phyloP scores from a whole-genome alignment of 2,797 vertebrate genomes.

The Neoniphon sammara region DNA sequence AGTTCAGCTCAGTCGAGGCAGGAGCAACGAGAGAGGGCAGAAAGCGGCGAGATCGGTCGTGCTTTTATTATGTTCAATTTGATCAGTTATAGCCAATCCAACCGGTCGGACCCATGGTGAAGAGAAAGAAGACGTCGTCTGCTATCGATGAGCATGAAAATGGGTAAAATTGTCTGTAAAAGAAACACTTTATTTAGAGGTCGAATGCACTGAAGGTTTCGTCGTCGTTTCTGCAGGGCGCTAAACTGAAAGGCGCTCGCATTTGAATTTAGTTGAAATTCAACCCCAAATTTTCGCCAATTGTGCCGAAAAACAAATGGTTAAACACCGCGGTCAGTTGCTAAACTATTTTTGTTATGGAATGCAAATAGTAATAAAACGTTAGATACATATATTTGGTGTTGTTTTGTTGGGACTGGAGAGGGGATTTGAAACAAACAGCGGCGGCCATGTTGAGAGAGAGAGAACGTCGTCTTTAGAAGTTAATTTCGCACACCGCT shows the following conservation, averaged over 20 bases:
- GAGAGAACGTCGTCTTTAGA: slow-evolving; percentile 86
- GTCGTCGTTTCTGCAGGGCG: slow-evolving; percentile 86
- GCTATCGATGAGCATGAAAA: slow-evolving; percentile 84
- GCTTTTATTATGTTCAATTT: slow-evolving; percentile 85
- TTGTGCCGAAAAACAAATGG: slow-evolving; percentile 41
- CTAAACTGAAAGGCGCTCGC: slow-evolving; percentile 86
- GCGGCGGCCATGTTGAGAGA: slow-evolving; percentile 99
- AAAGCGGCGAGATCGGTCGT: slow-evolving; percentile 78
- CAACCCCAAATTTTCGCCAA: slow-evolving; percentile 46
- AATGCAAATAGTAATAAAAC: slow-evolving; percentile 36
- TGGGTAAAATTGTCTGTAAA: slow-evolving; percentile 80
- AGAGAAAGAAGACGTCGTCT: slow-evolving; percentile 86
- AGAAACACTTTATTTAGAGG: slow-evolving; percentile 85
- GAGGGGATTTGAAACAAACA: slow-evolving; percentile 99
- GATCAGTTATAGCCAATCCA: slow-evolving; percentile 72
- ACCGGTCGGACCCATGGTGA: slow-evolving; percentile 90
- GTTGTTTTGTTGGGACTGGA: slow-evolving; percentile 92
- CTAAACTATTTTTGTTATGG: slow-evolving; percentile 24
- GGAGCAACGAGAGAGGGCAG: slow-evolving; percentile 80
- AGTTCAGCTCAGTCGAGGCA: slow-evolving; percentile 85
- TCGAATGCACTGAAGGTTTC: slow-evolving; percentile 80
- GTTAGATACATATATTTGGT: slow-evolving; percentile 75
- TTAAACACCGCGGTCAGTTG: slow-evolving; percentile 16
- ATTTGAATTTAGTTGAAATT: slow-evolving; percentile 81
- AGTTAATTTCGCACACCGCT: slow-evolving; percentile 82